These are phyloP conservation scores for Euleptes europaea DNA, from an alignment of 2,113 vertebrate species.

Conservation along the genomic window DNA sequence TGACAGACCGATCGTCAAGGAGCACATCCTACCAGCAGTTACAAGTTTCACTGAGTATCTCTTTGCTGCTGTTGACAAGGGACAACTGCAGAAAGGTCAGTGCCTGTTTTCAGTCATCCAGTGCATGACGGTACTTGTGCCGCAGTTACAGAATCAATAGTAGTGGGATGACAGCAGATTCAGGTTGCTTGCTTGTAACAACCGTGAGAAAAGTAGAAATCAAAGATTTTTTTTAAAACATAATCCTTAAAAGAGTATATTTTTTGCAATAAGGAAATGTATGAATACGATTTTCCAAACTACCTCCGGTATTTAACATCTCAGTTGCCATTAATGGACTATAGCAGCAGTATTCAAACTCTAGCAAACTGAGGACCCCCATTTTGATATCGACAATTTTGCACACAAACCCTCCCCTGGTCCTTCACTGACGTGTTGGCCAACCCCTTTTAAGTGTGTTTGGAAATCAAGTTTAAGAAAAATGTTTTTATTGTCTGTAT, in stretches of 20 bases:
- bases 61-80: conserved; percentile 76
- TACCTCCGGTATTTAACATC: neutral
- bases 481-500: no score
- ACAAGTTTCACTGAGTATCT: conserved; percentile 77
- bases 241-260: neutral
- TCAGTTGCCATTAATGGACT: neutral
- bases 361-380: no score
- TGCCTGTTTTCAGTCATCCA: conserved; percentile 26
- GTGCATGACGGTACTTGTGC: neutral
- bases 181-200: no score
- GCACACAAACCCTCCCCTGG: no score
- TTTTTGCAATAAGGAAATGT: neutral
- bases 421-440: no score
- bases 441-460: no score
- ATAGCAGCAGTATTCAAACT: no score
- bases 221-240: no score
- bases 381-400: no score
- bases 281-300: neutral
- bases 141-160: neutral
- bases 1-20: conserved; percentile 82
- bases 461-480: no score
- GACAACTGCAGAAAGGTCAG: conserved; percentile 84
- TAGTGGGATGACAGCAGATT: neutral
- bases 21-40: conserved; percentile 70
- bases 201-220: no score